Evolutionary conservation across 1,140 invertebrate species (phyloP), one percentile per base, ranked within the genome.

Genomic region (Drosophila azteca): DNA sequence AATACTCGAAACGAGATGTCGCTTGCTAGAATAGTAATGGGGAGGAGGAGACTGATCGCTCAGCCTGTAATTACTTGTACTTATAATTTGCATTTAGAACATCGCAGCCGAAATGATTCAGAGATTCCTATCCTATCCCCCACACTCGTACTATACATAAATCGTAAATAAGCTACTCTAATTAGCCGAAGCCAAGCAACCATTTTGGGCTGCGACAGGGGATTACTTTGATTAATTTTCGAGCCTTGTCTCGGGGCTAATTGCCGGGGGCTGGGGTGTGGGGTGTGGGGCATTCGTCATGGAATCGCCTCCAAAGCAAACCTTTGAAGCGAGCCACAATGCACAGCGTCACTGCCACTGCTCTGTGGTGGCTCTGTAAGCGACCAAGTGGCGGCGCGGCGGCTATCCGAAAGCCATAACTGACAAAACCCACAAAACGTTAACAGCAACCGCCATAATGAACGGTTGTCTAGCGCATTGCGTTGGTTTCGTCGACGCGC

Each of bases 71-170:
- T 83, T 83, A 83, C 62, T 44, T 63, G 70, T 83, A 76, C 65
- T 49, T 66, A 67, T 83, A 76, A 77, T 82, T 82, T 81, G 79
- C 70, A 70, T 81, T 79, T 71, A 76, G 75, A 79, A 83, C 54
- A 76, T 62, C 69, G 63, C 61, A 46, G 20, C 26, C 11, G 48
- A 65, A 66, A 43, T 78, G 58, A 82, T 59, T 81, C 58, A 64
- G 46, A 31, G 54, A 41, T n/a, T n/a, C n/a, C n/a, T n/a, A n/a
- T 31, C 4, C 24, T 26, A 26, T 26, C 24, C 39, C 35, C 4
- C 35, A 11, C 24, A 26, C 24, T 26, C 24, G 24, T 13, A 24
- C 55, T 20, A 20, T 26, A 26, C 5, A 26, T 26, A 26, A 26
- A 26, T 26, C 43, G 45, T 49, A 68, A 52, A 45, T 51, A 50